Evolutionary conservation across 2,113 vertebrate genomes (phyloP).

Genomic region (Piprites chloris): DNA sequence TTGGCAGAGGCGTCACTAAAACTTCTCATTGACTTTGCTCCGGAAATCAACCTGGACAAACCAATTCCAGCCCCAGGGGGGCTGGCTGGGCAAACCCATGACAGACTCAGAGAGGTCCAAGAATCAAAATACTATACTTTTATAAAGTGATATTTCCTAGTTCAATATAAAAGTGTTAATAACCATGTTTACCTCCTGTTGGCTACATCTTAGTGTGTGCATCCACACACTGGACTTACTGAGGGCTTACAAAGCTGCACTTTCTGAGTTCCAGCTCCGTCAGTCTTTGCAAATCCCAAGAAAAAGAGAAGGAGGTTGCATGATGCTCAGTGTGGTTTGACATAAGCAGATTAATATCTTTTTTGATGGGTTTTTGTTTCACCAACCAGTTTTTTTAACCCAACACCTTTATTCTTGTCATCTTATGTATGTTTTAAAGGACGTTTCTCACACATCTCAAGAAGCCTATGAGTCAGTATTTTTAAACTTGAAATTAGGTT

Average conservation of each 20-base stretch:
- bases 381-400: neutral
- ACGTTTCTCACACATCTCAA: neutral
- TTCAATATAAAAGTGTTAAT: neutral
- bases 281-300: neutral
- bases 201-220: neutral
- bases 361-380: neutral
- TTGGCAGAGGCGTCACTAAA: too few species aligned
- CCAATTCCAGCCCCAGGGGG: too few species aligned
- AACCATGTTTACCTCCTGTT: neutral
- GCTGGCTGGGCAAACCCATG: too few species aligned
- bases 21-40: too few species aligned
- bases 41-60: too few species aligned
- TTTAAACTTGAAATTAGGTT: conserved; percentile 29
- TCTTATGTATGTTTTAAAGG: neutral
- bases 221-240: neutral
- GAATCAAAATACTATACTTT: neutral
- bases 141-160: neutral
- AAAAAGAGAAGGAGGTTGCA: neutral
- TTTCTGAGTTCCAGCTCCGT: neutral
- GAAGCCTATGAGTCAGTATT: conserved; percentile 19
- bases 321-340: neutral
- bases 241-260: neutral
- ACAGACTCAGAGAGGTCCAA: neutral
- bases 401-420: conserved; percentile 4
- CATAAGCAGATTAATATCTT: neutral